These are phyloP conservation scores for Ostrea edulis DNA, from an alignment of 1,140 invertebrate species.

Conservation along the genomic window DNA sequence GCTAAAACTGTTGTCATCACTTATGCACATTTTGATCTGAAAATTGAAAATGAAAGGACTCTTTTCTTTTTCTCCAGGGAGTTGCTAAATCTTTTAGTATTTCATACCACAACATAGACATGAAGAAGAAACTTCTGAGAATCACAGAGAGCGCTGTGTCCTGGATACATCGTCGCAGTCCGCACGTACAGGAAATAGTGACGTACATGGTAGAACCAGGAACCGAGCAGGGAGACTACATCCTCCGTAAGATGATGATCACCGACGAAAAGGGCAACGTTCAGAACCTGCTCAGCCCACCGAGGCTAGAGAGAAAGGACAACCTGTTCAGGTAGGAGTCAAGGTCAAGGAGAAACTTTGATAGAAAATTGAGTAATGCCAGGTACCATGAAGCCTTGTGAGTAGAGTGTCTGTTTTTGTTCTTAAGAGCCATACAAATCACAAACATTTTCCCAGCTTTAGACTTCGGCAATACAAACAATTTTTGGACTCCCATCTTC, in stretches of 20 bases:
- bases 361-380: too few relatives aligned
- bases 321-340: conserved; percentile 76
- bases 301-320: conserved; percentile 76
- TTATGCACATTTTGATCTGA: too few relatives aligned
- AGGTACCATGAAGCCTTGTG: too few relatives aligned
- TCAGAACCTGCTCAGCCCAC: conserved; percentile 66
- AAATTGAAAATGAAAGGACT: background rate
- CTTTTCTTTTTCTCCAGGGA: conserved; percentile 64
- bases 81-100: conserved; percentile 78
- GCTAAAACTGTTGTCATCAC: too few relatives aligned
- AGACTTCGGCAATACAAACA: too few relatives aligned
- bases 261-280: conserved; percentile 71
- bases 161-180: conserved; percentile 77
- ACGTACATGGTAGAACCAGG: conserved; percentile 77
- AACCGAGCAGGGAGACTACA: conserved; percentile 70
- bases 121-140: conserved; percentile 73
- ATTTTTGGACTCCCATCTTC: too few relatives aligned
- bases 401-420: too few relatives aligned
- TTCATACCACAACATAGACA: conserved; percentile 77
- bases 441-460: too few relatives aligned
- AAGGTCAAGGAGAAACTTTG: background rate
- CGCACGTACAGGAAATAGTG: conserved; percentile 73
- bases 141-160: conserved; percentile 78
- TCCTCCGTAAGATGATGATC: conserved; percentile 76
- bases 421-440: too few relatives aligned